These are phyloP conservation scores for Exephanes ischioxanthus DNA, from an alignment of 2,888 invertebrate genomes.

Conservation along the genomic window DNA sequence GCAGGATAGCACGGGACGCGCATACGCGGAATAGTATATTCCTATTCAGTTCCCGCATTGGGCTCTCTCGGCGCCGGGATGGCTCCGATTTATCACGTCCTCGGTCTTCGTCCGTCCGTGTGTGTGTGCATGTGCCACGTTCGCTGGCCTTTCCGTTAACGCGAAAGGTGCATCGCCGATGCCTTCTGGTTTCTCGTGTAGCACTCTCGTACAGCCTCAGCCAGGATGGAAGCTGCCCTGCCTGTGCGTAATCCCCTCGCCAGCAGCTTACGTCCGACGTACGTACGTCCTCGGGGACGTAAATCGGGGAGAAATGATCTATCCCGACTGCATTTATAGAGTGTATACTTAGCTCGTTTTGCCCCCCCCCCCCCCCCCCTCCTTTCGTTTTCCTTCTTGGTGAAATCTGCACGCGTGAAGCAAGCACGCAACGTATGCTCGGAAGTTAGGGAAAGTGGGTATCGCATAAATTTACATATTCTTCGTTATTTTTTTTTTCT, in stretches of 20 bases:
- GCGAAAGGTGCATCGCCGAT: slow-evolving; percentile 55
- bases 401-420: slow-evolving; percentile 41
- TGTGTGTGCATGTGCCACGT: slow-evolving; percentile 12
- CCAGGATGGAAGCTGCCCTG: slow-evolving; percentile 41
- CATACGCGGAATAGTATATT: slow-evolving; percentile 74
- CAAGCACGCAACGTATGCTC: slow-evolving; percentile 38
- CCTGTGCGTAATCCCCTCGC: slow-evolving; percentile 70
- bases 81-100: slow-evolving; percentile 71
- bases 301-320: slow-evolving; percentile 64
- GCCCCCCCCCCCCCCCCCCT: slow-evolving; percentile 4
- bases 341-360: slow-evolving; percentile 59
- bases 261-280: slow-evolving; percentile 60
- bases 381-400: slow-evolving; percentile 34
- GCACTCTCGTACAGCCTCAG: slow-evolving; percentile 50
- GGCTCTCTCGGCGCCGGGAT: slow-evolving; percentile 47
- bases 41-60: slow-evolving; percentile 76
- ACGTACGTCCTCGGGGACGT: slow-evolving; percentile 58
- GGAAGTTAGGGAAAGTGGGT: slow-evolving; percentile 17
- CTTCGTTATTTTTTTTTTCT: background rate
- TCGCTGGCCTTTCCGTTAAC: slow-evolving; percentile 48
- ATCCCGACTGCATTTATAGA: slow-evolving; percentile 56
- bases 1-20: slow-evolving; percentile 30
- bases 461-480: slow-evolving; percentile 17
- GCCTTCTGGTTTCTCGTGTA: slow-evolving; percentile 25
- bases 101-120: slow-evolving; percentile 18